phyloP scores from a whole-genome alignment of 2,888 invertebrate species.

The Epistrophe grossulariae region DNA sequence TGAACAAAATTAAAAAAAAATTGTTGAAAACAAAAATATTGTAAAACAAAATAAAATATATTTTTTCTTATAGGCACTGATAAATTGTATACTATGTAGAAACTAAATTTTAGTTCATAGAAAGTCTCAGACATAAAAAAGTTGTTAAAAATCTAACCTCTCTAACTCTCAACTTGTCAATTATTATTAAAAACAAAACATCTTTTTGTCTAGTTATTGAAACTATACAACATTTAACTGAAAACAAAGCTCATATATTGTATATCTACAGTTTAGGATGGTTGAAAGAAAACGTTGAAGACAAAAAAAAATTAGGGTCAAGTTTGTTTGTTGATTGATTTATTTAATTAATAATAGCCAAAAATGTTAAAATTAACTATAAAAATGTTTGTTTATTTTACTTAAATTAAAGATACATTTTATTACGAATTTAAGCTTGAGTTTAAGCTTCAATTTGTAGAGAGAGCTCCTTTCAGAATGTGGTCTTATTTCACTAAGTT shows the following conservation, averaged over 20 bases:
- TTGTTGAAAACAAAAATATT: slow-evolving; percentile 29
- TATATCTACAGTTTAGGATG: neutral
- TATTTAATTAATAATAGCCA: neutral
- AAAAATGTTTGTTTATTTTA: neutral
- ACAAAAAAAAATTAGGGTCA: neutral
- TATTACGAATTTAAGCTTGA: too few species aligned
- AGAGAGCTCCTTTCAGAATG: too few species aligned
- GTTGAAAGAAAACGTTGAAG: neutral
- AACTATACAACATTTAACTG: neutral
- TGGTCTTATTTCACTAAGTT: too few species aligned
- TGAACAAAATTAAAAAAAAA: slow-evolving; percentile 52
- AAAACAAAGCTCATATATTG: neutral
- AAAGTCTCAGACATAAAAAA: slow-evolving; percentile 23
- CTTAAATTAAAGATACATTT: too few species aligned
- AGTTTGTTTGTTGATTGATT: neutral
- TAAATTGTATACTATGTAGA: slow-evolving; percentile 48
- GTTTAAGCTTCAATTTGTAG: too few species aligned
- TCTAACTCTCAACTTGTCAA: slow-evolving; percentile 68
- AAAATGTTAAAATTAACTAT: neutral
- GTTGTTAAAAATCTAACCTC: slow-evolving; percentile 31
- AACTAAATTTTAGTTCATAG: slow-evolving; percentile 29
- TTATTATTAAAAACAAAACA: slow-evolving; percentile 35
- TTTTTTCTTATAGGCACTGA: slow-evolving; percentile 62
- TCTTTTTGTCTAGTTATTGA: neutral
- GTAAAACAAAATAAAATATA: slow-evolving; percentile 5